phyloP scores from a whole-genome alignment of 2,797 vertebrate genomes.

The Octomys mimax region DNA sequence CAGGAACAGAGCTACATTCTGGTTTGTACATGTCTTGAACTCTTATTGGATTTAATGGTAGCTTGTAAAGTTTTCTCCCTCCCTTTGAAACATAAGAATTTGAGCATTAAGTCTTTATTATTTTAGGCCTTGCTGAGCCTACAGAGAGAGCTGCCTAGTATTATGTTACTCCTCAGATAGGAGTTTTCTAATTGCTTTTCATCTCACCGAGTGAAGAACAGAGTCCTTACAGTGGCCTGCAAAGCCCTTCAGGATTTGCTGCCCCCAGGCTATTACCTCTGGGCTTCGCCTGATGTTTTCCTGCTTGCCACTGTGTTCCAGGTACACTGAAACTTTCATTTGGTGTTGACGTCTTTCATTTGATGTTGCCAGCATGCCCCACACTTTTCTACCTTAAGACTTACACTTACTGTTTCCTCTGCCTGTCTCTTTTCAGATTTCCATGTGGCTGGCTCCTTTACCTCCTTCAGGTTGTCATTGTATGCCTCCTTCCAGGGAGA shows the following conservation, averaged over 20 bases:
- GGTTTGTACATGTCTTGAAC: not conserved
- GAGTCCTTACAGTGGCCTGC: slow-evolving; percentile 49
- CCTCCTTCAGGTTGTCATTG: not conserved
- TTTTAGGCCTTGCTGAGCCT: slow-evolving; percentile 35
- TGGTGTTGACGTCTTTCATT: not conserved
- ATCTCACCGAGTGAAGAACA: slow-evolving; percentile 38
- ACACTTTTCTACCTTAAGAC: not conserved
- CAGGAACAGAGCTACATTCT: not conserved
- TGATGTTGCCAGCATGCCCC: not conserved
- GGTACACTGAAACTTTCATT: not conserved
- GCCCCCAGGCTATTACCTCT: not conserved
- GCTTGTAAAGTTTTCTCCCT: not conserved
- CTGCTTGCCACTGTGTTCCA: not conserved
- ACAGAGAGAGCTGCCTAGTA: not conserved
- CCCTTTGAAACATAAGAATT: slow-evolving; percentile 35
- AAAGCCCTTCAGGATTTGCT: slow-evolving; percentile 57
- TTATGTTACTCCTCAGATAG: slow-evolving; percentile 35
- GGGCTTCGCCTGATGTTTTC: not conserved
- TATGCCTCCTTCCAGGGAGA: not conserved
- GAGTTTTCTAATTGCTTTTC: slow-evolving; percentile 69
- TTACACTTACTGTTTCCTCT: not conserved
- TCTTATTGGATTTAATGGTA: not conserved
- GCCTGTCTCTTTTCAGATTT: not conserved
- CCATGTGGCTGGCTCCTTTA: not conserved
- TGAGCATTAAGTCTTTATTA: slow-evolving; percentile 33